These are phyloP conservation scores for Trissolcus brochymenae DNA, from an alignment of 2,888 invertebrate genomes.

Conservation along the genomic window DNA sequence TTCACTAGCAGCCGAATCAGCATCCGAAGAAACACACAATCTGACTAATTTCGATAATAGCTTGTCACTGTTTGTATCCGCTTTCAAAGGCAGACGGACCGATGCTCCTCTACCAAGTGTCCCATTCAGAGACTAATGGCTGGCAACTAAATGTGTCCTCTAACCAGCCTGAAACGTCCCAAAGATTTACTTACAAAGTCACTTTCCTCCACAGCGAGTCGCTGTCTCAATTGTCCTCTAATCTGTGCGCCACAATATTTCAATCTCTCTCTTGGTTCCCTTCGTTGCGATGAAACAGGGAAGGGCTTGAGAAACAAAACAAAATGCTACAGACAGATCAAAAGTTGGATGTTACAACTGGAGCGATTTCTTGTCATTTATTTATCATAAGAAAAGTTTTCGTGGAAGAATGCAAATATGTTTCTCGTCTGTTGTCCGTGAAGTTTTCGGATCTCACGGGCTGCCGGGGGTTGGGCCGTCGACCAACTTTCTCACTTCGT, in stretches of 20 bases:
- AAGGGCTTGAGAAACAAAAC: too few relatives aligned
- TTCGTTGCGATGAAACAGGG: too few relatives aligned
- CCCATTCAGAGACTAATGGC: not conserved
- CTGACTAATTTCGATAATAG: constrained; percentile 54
- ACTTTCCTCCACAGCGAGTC: not conserved
- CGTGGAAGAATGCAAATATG: constrained; percentile 46
- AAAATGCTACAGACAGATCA: too few relatives aligned
- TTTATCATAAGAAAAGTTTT: constrained; percentile 39
- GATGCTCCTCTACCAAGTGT: not conserved
- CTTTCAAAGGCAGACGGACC: constrained; percentile 12
- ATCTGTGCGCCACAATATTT: too few relatives aligned
- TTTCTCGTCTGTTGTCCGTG: constrained; percentile 43
- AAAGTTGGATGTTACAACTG: too few relatives aligned
- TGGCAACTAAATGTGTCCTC: not conserved
- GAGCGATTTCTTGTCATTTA: constrained; percentile 10
- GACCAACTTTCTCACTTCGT: constrained; percentile 56
- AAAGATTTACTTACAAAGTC: constrained; percentile 1
- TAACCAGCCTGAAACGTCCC: not conserved
- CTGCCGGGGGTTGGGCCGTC: constrained; percentile 21
- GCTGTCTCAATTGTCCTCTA: not conserved
- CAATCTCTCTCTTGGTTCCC: too few relatives aligned
- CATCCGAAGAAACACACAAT: constrained; percentile 33
- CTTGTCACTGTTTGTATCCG: constrained; percentile 47
- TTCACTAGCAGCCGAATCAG: constrained; percentile 42
- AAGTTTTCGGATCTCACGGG: constrained; percentile 40